These are phyloP conservation scores for Lynx canadensis DNA, from an alignment of 2,113 vertebrate genomes.

Conservation along the genomic window DNA sequence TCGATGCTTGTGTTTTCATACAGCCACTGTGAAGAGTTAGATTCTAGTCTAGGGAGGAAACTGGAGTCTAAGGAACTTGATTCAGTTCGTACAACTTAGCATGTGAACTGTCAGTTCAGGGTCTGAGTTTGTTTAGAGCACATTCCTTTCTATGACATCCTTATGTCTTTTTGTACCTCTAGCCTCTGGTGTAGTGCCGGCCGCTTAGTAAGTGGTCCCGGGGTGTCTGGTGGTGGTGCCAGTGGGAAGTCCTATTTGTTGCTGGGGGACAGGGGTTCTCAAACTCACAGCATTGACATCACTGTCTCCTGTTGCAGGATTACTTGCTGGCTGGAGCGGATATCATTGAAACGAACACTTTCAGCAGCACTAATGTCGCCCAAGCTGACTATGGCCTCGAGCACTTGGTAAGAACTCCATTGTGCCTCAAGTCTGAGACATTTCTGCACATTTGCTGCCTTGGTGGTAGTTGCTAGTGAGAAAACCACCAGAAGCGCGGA, in stretches of 20 bases:
- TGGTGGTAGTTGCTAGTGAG: background rate
- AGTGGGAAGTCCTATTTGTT: background rate
- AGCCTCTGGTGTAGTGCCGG: background rate
- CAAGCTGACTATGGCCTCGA: conserved; percentile 96
- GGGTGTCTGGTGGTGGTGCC: background rate
- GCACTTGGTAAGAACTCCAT: conserved; percentile 88
- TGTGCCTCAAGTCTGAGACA: background rate
- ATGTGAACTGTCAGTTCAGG: background rate
- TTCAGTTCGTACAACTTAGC: background rate
- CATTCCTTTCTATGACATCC: background rate
- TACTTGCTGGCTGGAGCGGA: conserved; percentile 96
- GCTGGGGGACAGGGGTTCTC: background rate
- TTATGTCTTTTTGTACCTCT: background rate
- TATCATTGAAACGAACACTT: conserved; percentile 98
- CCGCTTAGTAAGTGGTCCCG: background rate
- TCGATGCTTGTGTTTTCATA: background rate
- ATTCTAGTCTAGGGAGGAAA: background rate
- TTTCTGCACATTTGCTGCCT: background rate
- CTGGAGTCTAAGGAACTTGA: background rate
- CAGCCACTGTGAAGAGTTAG: background rate
- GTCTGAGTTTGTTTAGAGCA: background rate
- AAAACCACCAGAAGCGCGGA: background rate
- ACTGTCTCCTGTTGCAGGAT: conserved; percentile 86
- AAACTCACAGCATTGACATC: background rate
- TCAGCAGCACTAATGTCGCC: conserved; percentile 94